Evolutionary conservation across 2,888 invertebrate genomes (phyloP).

Genomic region (Erpobdella octoculata): DNA sequence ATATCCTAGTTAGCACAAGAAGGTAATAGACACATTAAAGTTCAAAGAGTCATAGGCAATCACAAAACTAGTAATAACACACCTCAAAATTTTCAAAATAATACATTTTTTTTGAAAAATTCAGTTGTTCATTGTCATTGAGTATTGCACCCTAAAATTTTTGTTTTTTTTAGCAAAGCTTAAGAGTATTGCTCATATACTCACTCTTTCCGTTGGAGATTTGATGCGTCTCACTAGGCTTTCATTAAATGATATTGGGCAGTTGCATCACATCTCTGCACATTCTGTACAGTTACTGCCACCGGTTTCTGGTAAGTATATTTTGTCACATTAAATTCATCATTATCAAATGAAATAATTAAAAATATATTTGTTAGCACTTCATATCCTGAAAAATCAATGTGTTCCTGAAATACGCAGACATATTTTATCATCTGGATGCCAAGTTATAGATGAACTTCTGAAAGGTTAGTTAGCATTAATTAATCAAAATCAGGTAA

Average conservation of each 20-base stretch:
- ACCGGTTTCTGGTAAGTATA: neutral
- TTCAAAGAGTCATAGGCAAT: no score
- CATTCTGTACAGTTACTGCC: neutral
- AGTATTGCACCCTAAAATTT: no score
- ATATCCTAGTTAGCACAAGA: no score
- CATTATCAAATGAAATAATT: neutral
- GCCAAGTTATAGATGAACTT: neutral
- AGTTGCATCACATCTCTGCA: neutral
- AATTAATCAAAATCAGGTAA: neutral
- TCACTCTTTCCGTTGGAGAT: neutral
- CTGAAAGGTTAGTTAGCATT: conserved; percentile 6
- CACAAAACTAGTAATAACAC: no score
- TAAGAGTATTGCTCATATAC: neutral
- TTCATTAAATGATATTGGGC: neutral
- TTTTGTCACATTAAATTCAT: neutral
- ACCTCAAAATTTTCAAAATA: no score
- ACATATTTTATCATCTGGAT: neutral
- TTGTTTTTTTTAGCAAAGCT: neutral
- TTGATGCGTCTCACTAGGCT: neutral
- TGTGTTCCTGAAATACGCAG: neutral
- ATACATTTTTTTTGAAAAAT: no score
- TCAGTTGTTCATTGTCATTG: no score
- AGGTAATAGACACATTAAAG: no score
- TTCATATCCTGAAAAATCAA: neutral
- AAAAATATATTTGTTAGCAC: neutral